Evolutionary conservation across 2,113 vertebrate species (phyloP).

Genomic region (Girardinichthys multiradiatus): DNA sequence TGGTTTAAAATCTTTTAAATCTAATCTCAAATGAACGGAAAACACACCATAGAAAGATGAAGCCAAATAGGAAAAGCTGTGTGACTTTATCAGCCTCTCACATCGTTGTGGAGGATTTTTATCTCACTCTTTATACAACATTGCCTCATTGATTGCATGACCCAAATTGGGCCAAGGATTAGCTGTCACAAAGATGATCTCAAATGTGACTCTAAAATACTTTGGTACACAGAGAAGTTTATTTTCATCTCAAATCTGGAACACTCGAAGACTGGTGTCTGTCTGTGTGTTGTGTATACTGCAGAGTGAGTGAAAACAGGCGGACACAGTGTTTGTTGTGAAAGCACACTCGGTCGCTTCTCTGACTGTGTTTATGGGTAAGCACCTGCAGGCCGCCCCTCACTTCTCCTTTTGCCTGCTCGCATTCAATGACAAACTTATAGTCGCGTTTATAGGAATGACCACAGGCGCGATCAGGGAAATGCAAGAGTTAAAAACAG

Average conservation of each 20-base stretch:
- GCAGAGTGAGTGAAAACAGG: conserved; percentile 24
- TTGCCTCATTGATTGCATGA: too few relatives aligned
- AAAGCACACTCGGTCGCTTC: conserved; percentile 56
- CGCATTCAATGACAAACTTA: conserved; percentile 33
- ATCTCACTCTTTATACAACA: too few relatives aligned
- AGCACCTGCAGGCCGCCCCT: conserved; percentile 42
- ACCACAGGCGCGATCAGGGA: conserved; percentile 16
- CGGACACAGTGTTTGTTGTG: conserved; percentile 61
- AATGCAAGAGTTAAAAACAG: conserved; percentile 37
- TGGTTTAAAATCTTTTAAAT: background rate
- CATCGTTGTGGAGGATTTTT: too few relatives aligned
- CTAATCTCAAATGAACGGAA: too few relatives aligned
- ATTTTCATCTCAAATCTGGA: too few relatives aligned
- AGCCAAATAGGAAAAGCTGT: too few relatives aligned
- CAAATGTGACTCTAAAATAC: too few relatives aligned
- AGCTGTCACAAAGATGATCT: too few relatives aligned
- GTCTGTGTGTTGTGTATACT: conserved; percentile 64
- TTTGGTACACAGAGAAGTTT: too few relatives aligned
- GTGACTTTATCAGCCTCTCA: too few relatives aligned
- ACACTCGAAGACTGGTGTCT: conserved; percentile 9
- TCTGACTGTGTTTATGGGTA: conserved; percentile 63
- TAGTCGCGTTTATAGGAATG: conserved; percentile 26
- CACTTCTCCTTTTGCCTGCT: conserved; percentile 30
- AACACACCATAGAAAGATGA: too few relatives aligned
- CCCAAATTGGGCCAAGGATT: too few relatives aligned